Evolutionary conservation across 1,140 invertebrate species (phyloP), one percentile per base, ranked within the genome.

Genomic region (Trigoniulus corallinus): DNA sequence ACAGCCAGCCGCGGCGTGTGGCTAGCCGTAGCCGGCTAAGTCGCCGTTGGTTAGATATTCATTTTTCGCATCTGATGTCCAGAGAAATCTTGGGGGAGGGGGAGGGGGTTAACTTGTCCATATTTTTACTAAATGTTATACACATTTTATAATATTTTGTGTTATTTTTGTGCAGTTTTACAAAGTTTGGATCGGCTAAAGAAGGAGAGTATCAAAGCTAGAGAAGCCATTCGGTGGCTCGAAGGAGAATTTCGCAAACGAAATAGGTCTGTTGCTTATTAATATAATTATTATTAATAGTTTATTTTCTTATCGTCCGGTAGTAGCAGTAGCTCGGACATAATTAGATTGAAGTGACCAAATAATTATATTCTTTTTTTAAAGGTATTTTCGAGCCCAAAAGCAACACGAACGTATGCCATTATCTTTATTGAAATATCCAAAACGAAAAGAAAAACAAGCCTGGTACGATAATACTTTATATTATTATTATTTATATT

Each of bases 161-260:
- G 50, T 27, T 50, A 51, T 57, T 57, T 61, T 63, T 73, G 15
- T 74, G 29, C 63, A 92, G 88, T 92, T 40, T 76, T 93, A 48
- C 84, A 83, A 56, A 80, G 81, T 43, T 67, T 93, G 59, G 88
- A 93, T 62, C 79, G 84, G 50, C 64, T 88, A 47, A 93, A 94
- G 67, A 80, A 79, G 76, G 61, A 80, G 74, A 72, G 65, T 55
- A 73, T 56, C 49, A 74, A 78, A 55, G 88, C 87, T 0, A 72
- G 88, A 45, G 85, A 91, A 62, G 85, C 84, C 1, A 93, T 89
- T 47, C 80, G 88, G 54, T 93, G 88, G 88, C 66, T 95, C 45
- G 88, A 93, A 65, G 66, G 72, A 22, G 85, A 92, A 67, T 78
- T 93, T 20, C 77, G 80, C 51, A 78, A 78, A 56, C 88, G 88